A percentile compares a stretch with the other conserved stretches of the same genome.
These are phyloP conservation scores for Sinodicranocentrus sp. DNA, from an alignment of 2,888 invertebrate species.

Conservation along the genomic window DNA sequence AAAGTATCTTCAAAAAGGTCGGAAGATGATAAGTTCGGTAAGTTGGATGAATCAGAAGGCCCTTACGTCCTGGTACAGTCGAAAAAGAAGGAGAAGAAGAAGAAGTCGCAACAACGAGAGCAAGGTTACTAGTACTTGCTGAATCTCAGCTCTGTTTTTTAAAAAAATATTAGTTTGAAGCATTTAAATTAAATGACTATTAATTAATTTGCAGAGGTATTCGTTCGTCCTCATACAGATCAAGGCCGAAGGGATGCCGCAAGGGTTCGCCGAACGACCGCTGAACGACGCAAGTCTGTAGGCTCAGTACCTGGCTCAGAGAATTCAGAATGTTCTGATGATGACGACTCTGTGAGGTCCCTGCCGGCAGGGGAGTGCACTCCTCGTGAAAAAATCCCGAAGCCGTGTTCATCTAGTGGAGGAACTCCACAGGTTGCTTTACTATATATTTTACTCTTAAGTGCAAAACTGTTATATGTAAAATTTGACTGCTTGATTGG, in stretches of 20 bases:
- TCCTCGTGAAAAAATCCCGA: constrained; percentile 69
- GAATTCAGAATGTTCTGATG: constrained; percentile 72
- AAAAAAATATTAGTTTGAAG: not conserved
- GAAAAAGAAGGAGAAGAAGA: constrained; percentile 62
- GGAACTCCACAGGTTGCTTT: constrained; percentile 72
- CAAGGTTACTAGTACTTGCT: constrained; percentile 9
- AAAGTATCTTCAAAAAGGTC: too few species aligned
- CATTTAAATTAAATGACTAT: not conserved
- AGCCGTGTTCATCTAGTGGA: constrained; percentile 72
- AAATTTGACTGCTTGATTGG: not conserved
- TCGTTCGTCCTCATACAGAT: constrained; percentile 50
- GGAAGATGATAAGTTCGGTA: constrained; percentile 41
- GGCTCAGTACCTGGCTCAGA: constrained; percentile 74
- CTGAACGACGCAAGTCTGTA: constrained; percentile 72
- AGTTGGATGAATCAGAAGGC: constrained; percentile 50
- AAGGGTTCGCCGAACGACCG: constrained; percentile 49
- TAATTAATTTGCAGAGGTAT: constrained; percentile 54
- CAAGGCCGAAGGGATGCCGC: constrained; percentile 51
- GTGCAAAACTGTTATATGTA: too few species aligned
- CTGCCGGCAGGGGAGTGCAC: constrained; percentile 73
- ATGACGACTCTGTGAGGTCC: constrained; percentile 73
- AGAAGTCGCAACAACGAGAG: constrained; percentile 55
- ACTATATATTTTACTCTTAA: not conserved
- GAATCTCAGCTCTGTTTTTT: not conserved
- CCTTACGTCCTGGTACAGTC: constrained; percentile 66